phyloP scores from a whole-genome alignment of 1,140 invertebrate species.

The Periplaneta americana region DNA sequence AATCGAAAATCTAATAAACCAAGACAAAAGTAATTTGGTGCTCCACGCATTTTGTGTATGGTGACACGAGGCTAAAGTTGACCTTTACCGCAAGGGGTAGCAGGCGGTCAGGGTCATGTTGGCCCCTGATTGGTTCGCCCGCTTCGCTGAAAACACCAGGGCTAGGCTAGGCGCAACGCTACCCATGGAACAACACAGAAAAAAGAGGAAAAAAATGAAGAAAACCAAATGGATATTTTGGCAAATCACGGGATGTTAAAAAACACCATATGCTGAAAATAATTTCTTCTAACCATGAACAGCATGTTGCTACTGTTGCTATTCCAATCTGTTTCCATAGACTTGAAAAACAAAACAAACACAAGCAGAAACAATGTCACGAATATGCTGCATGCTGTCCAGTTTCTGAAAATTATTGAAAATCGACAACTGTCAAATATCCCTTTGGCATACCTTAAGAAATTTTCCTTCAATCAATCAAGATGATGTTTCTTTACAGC shows the following conservation, averaged over 20 bases:
- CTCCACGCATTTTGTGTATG: neutral
- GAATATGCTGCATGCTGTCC: neutral
- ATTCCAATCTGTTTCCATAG: neutral
- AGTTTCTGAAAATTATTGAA: neutral
- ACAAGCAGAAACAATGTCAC: neutral
- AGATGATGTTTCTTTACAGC: neutral
- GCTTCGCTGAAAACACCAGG: slow-evolving; percentile 18
- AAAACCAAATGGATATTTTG: slow-evolving; percentile 11
- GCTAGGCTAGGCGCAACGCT: slow-evolving; percentile 20
- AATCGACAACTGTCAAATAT: neutral
- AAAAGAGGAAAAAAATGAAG: slow-evolving; percentile 23
- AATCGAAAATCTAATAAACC: neutral
- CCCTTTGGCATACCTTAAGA: neutral
- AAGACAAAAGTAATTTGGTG: neutral
- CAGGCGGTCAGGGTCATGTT: slow-evolving; percentile 21
- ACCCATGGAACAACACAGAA: slow-evolving; percentile 24
- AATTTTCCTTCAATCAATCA: neutral
- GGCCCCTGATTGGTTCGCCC: slow-evolving; percentile 16
- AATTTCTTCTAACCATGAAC: neutral
- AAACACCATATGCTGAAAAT: neutral
- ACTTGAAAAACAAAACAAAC: neutral
- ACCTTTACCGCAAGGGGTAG: slow-evolving; percentile 22
- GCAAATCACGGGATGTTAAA: slow-evolving; percentile 6
- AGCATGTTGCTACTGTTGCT: neutral
- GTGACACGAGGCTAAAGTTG: slow-evolving; percentile 17